Conservation (phyloP, 2,113 vertebrate species). For the Thamnophis sirtalis region DNA sequence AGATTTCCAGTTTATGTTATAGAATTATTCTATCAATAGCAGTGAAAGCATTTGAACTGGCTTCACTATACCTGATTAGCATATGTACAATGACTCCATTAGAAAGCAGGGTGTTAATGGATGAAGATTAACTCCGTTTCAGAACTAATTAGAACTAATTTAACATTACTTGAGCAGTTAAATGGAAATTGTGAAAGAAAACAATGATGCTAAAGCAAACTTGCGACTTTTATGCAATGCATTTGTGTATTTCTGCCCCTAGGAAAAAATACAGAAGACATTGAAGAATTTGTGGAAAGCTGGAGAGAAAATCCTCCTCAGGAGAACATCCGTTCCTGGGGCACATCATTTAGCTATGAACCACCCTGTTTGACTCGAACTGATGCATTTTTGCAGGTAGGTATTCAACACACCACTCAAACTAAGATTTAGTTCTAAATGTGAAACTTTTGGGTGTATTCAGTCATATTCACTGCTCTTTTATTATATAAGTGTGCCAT, state of each 20-base stretch:
- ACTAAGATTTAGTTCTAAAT: background rate
- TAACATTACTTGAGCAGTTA: background rate
- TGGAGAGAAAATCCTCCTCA: slow-evolving; percentile 83
- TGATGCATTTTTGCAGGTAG: slow-evolving; percentile 74
- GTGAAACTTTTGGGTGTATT: background rate
- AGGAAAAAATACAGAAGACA: slow-evolving; percentile 85
- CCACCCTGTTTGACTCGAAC: slow-evolving; percentile 80
- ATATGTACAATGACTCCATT: background rate
- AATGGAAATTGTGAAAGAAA: background rate
- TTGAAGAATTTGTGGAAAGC: slow-evolving; percentile 88
- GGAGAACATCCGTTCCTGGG: slow-evolving; percentile 46
- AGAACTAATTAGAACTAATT: background rate
- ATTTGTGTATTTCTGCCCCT: slow-evolving; percentile 23
- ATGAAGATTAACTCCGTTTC: background rate
- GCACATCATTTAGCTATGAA: slow-evolving; percentile 63
- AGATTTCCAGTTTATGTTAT: background rate
- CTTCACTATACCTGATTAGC: background rate
- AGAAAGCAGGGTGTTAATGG: background rate
- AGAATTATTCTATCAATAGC: background rate
- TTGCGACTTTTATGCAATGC: background rate
- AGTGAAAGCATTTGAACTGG: background rate
- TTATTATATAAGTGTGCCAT: background rate
- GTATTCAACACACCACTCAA: background rate
- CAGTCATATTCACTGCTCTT: background rate
- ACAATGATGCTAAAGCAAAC: background rate